Conservation (phyloP, 2,888 invertebrate species). For the Drosophila pseudotalamancana region DNA sequence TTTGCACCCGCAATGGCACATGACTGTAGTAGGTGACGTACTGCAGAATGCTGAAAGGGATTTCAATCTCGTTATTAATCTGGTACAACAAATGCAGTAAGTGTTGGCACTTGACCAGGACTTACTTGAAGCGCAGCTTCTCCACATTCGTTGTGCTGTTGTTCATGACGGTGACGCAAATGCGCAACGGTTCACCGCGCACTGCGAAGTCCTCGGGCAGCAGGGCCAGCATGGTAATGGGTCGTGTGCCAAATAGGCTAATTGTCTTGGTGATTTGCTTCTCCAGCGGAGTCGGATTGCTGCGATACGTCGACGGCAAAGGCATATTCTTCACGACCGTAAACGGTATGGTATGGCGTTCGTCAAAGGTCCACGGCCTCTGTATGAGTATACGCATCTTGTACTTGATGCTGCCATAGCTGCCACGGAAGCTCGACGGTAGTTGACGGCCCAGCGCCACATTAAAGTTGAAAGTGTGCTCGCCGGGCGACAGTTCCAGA, state of each 20-base stretch:
- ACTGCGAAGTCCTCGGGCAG: constrained; percentile 80
- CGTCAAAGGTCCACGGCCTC: constrained; percentile 84
- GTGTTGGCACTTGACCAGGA: not conserved
- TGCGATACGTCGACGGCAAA: constrained; percentile 62
- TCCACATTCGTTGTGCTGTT: constrained; percentile 83
- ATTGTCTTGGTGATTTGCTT: constrained; percentile 82
- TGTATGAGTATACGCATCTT: constrained; percentile 83
- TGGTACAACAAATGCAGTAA: not conserved
- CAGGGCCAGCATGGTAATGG: constrained; percentile 81
- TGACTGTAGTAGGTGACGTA: constrained; percentile 81
- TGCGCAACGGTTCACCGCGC: constrained; percentile 79
- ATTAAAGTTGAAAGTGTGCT: constrained; percentile 80
- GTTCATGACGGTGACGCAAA: constrained; percentile 83
- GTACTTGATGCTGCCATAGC: constrained; percentile 83
- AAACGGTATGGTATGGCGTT: constrained; percentile 82
- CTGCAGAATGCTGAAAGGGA: constrained; percentile 58
- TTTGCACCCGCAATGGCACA: constrained; percentile 77
- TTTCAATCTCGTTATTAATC: not conserved
- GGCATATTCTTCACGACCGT: constrained; percentile 81
- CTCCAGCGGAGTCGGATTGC: constrained; percentile 73
- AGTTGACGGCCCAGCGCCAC: constrained; percentile 78
- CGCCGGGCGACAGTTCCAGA: constrained; percentile 80
- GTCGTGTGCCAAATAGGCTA: constrained; percentile 82
- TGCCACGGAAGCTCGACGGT: constrained; percentile 83
- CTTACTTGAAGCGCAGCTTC: constrained; percentile 81